Percentiles rank a stretch among this genome's conserved stretches.
Evolutionary conservation across 2,888 invertebrate species (phyloP).

Genomic region (Molorchus minor): DNA sequence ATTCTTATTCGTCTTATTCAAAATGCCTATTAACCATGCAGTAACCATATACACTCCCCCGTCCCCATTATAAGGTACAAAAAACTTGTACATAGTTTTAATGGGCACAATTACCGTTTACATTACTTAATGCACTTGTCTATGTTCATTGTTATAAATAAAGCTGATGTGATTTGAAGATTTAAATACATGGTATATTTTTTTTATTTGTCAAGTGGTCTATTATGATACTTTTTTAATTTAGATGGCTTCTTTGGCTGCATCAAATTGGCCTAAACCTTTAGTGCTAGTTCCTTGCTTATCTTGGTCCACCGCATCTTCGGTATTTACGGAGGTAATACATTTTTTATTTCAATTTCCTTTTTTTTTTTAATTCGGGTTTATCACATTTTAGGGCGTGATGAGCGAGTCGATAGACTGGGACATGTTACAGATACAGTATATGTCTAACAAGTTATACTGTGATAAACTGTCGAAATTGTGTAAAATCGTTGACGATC

Average conservation of each 20-base stretch:
- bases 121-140: no score
- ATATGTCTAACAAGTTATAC: conserved; percentile 81
- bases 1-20: no score
- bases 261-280: conserved; percentile 95
- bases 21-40: no score
- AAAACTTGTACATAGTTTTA: no score
- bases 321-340: conserved; percentile 88
- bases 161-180: no score
- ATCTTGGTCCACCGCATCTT: conserved; percentile 97
- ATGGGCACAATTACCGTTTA: no score
- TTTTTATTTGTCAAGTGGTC: no score
- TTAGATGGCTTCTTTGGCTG: conserved; percentile 98
- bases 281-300: conserved; percentile 93
- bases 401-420: conserved; percentile 96
- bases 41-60: no score
- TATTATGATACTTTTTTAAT: conserved; percentile 39
- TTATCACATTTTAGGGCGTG: conserved; percentile 76
- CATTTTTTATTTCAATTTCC: conserved; percentile 22
- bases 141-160: no score
- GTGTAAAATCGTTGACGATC: conserved; percentile 81
- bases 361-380: conserved; percentile 8
- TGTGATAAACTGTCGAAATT: conserved; percentile 86
- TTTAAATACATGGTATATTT: no score
- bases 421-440: conserved; percentile 89
- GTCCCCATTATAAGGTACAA: no score